Evolutionary conservation across 2,113 vertebrate genomes (phyloP).

Genomic region (Phycodurus eques): DNA sequence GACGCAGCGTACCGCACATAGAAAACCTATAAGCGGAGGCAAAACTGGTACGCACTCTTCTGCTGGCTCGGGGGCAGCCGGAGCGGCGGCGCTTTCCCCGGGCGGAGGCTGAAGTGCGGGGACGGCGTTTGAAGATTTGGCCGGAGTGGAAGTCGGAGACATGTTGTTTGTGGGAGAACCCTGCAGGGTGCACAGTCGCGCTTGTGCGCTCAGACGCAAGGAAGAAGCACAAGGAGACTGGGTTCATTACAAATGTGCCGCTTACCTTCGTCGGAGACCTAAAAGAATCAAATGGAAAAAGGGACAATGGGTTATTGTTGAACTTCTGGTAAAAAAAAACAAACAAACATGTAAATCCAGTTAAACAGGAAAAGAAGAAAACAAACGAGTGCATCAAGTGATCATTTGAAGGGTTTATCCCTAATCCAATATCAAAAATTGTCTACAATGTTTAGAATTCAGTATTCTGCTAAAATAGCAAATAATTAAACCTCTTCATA

Average conservation of each 20-base stretch:
- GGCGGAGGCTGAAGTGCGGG: conserved; percentile 89
- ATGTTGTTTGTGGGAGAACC: conserved; percentile 92
- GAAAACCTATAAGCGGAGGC: too few relatives aligned
- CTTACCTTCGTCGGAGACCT: conserved; percentile 76
- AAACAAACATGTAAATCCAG: conserved; percentile 8
- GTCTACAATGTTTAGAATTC: neutral
- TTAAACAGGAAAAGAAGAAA: neutral
- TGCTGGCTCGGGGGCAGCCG: conserved; percentile 60
- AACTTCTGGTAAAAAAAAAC: neutral
- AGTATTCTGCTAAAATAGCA: neutral
- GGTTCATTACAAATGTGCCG: neutral
- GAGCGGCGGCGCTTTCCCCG: conserved; percentile 51
- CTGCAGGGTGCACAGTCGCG: conserved; percentile 59
- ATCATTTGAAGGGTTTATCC: conserved; percentile 47
- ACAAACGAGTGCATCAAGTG: conserved; percentile 24
- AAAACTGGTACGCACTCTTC: conserved; percentile 63
- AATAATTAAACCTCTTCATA: conserved; percentile 32
- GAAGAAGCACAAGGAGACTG: neutral
- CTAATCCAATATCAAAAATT: conserved; percentile 8
- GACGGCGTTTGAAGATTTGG: conserved; percentile 87
- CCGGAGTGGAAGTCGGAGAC: conserved; percentile 94
- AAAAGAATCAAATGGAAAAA: conserved; percentile 20
- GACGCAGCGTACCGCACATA: neutral
- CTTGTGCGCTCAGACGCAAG: neutral
- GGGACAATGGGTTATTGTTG: neutral